Base-by-base conservation (phyloP, 2,797 vertebrate species). In the Brachyrhaphis roseni region DNA sequence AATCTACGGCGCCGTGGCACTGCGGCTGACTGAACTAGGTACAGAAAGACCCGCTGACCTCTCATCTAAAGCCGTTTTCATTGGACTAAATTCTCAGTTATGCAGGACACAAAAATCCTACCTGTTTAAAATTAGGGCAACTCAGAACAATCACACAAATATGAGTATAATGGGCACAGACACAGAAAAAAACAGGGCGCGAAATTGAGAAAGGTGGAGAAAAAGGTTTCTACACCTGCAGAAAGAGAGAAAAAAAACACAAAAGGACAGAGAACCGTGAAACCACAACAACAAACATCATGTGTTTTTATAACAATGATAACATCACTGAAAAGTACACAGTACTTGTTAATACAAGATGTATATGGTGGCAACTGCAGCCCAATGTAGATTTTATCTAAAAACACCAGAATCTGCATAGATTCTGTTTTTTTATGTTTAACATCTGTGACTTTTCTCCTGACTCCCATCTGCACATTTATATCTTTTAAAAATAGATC, bases 11-110 rank as follows among this genome's bases (percentile, higher is more conserved):
- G 93, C 94, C 0, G 97, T 99, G 86, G 98, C 98, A 46, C 94
- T 96, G 70, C 98, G 97, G 98, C 96, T 99, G 77, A 99, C 98
- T 1, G 97, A 99, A 93, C 96, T 99, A 13, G 98, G 98, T 99
- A 90, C n/a, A 18, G 20, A 71, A 26, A 62, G 3, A 53, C 34
- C 82, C 12, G 20, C 34, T 66, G 45, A 51, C 49, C 49, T 51
- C 20, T 23, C 49, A 47, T 2, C 72, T 39, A 15, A 34, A 51
- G 23, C 2, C 4, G 13, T 39, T 39, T 39, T 66, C 13, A 16
- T 11, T 12, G 8, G 7, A 23, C 8, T 23, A 23, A 39, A 66
- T 66, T 36, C 13, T 39, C 10, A 34, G 31, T 4, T 11, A 66
- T 2, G 20, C 36, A 23, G 2, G 64, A 34, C 34, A 66, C 10